Conservation (phyloP, 2,113 vertebrate species). For the Apaloderma vittatum region DNA sequence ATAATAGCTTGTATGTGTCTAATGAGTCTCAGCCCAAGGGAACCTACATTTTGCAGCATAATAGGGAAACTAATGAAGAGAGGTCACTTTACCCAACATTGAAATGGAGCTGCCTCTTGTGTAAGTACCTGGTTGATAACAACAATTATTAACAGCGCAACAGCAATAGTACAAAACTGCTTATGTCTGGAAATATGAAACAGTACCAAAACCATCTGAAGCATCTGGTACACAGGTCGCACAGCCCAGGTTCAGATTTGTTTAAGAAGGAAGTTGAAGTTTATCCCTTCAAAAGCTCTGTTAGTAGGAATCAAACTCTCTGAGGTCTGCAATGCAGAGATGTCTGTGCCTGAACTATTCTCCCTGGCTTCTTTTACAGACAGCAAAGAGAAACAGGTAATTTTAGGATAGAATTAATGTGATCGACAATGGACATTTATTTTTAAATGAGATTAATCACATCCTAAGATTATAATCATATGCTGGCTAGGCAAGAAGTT, state of each 20-base stretch:
- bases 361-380: background rate
- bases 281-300: background rate
- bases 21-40: background rate
- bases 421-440: background rate
- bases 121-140: background rate
- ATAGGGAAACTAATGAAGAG: background rate
- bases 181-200: background rate
- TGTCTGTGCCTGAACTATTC: background rate
- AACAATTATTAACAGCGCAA: background rate
- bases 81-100: background rate
- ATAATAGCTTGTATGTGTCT: background rate
- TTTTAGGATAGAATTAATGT: background rate
- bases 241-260: background rate
- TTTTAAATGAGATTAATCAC: background rate
- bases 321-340: background rate
- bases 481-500: background rate
- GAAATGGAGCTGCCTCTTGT: background rate
- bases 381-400: background rate
- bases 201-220: background rate
- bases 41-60: background rate
- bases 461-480: background rate
- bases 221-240: background rate
- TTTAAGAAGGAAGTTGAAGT: background rate
- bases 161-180: background rate
- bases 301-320: background rate